Base-by-base conservation (phyloP, 53 echinoderm and acorn worm genomes). In the Patiria pectinifera region DNA sequence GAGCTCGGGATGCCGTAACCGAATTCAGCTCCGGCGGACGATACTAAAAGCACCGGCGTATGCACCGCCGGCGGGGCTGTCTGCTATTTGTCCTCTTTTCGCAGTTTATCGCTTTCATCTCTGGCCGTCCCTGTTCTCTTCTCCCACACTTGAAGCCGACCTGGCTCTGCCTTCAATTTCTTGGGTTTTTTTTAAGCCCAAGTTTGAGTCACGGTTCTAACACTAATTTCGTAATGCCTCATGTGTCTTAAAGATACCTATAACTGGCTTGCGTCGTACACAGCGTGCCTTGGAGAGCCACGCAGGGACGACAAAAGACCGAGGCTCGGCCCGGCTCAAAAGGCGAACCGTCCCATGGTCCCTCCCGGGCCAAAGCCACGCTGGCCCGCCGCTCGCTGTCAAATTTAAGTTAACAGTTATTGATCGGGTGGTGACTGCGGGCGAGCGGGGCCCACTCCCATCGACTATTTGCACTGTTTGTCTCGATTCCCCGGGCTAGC, bases 351-450 rank as follows among this genome's bases (percentile, higher is more conserved):
- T 78, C 78, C 88, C 77, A 9, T 60, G 8, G 60, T 53, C 78
- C 77, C 77, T 60, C 78, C 88, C 59, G 77, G 78, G 59, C 77
- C 88, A 22, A 53, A 59, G 23, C 88, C 78, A 61, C 59, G 77
- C 78, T 78, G 78, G 88, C 88, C 88, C 88, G 88, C 88, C 88
- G 88, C 88, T 88, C 78, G 81, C 92, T 92, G 92, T 92, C 92
- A 92, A 92, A 92, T 92, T 86, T 86, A 87, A 92, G 92, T 87
- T 92, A 92, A 92, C 92, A 86, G 92, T 92, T 92, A 92, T 92
- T 92, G 92, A 92, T 92, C 82, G 86, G 80, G 80, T 69, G 86
- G 63, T 86, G 80, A 92, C 92, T 92, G 69, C 81, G 48, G 92
- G 92, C 92, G 81, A 86, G 80, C 76, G 83, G 53, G 53, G 87